These are phyloP conservation scores for Drosophila baimaii DNA, from an alignment of 1,140 invertebrate species.

Conservation along the genomic window DNA sequence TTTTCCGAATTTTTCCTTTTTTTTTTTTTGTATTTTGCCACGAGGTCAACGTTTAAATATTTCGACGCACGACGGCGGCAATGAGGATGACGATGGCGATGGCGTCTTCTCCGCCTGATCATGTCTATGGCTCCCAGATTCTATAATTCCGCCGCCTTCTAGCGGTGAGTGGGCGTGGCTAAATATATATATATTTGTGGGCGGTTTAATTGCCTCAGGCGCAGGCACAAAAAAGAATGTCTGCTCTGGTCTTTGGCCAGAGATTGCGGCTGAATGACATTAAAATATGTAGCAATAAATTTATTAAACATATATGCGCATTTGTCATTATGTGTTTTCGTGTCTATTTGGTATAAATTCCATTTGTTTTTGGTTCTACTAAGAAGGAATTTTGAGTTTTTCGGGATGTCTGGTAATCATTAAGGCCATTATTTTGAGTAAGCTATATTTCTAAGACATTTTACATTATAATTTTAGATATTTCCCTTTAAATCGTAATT, in stretches of 20 bases:
- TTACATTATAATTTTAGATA: neutral
- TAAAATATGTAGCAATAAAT: slow-evolving; percentile 63
- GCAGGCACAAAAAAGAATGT: slow-evolving; percentile 59
- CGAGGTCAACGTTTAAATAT: slow-evolving; percentile 78
- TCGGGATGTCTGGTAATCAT: too few species aligned
- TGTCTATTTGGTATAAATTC: slow-evolving; percentile 5
- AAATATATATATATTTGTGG: slow-evolving; percentile 24
- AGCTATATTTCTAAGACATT: neutral
- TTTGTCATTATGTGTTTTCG: slow-evolving; percentile 16
- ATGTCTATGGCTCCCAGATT: slow-evolving; percentile 12
- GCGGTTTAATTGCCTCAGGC: slow-evolving; percentile 71
- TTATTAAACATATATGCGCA: slow-evolving; percentile 51
- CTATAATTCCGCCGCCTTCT: slow-evolving; percentile 36
- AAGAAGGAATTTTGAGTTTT: neutral
- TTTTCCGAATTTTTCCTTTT: slow-evolving; percentile 48
- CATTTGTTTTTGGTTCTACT: neutral
- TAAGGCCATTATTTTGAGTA: neutral
- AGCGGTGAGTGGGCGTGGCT: slow-evolving; percentile 51
- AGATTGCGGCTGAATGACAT: slow-evolving; percentile 60
- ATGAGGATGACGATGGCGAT: slow-evolving; percentile 18
- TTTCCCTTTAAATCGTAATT: neutral
- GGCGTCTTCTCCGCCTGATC: slow-evolving; percentile 54
- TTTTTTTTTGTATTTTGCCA: slow-evolving; percentile 35
- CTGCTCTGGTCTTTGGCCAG: slow-evolving; percentile 30
- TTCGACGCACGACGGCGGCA: slow-evolving; percentile 55